A percentile compares a stretch with the other conserved stretches of the same genome.
These are phyloP conservation scores for Apogon talboti DNA, from an alignment of 2,797 vertebrate species.

Conservation along the genomic window DNA sequence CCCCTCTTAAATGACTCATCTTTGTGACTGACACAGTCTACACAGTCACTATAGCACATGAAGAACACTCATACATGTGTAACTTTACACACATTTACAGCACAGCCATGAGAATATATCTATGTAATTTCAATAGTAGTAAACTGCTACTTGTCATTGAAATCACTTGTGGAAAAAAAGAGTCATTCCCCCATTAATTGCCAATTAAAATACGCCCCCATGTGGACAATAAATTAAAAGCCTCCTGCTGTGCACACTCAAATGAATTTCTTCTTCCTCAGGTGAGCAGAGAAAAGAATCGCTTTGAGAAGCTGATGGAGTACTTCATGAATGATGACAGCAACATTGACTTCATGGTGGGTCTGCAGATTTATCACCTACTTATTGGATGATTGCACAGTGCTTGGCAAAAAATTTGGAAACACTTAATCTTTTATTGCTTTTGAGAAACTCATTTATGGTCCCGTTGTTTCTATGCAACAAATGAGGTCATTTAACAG, in stretches of 20 bases:
- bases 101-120: not conserved
- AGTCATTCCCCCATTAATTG: conserved; percentile 8
- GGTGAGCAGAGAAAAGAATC: conserved; percentile 93
- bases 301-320: conserved; percentile 97
- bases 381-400: not conserved
- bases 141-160: not conserved
- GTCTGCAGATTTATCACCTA: conserved; percentile 25
- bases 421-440: no score
- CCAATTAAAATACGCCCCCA: not conserved
- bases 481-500: no score
- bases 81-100: no score
- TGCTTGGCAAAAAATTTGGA: not conserved
- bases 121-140: not conserved
- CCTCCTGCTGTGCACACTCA: conserved; percentile 1
- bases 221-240: conserved; percentile 27
- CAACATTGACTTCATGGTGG: conserved; percentile 98
- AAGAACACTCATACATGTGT: conserved; percentile 17
- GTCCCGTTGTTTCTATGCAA: no score
- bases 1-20: conserved; percentile 51
- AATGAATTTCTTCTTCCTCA: conserved; percentile 45
- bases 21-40: conserved; percentile 8
- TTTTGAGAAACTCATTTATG: no score
- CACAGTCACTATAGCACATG: conserved; percentile 21
- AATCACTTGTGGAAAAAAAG: not conserved
- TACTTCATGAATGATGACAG: conserved; percentile 94